Conservation (phyloP, 2,113 vertebrate species). For the Carettochelys insculpta region DNA sequence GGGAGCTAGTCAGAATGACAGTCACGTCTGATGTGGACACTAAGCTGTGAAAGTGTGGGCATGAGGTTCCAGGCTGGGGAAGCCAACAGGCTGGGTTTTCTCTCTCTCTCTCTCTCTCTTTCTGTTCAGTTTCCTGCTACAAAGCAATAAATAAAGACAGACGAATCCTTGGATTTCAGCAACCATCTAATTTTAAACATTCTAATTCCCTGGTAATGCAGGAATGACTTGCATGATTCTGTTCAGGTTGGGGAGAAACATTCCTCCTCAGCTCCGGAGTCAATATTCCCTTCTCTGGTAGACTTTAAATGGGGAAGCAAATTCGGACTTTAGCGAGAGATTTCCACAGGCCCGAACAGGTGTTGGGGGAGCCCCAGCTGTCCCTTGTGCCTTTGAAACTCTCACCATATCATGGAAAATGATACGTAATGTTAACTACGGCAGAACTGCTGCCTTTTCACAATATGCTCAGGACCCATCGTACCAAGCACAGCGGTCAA, state of each 20-base stretch:
- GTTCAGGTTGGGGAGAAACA: not conserved
- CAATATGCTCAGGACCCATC: rapidly evolving
- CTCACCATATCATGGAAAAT: not conserved
- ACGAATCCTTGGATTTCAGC: not conserved
- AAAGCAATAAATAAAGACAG: not conserved
- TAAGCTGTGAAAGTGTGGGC: not conserved
- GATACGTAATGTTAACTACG: rapidly evolving
- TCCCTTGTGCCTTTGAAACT: not conserved
- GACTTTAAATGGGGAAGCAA: not conserved
- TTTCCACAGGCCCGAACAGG: rapidly evolving
- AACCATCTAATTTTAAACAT: too few species aligned
- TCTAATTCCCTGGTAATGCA: too few species aligned
- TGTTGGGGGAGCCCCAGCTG: rapidly evolving
- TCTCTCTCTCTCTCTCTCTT: not conserved
- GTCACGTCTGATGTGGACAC: not conserved
- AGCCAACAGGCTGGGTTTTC: not conserved
- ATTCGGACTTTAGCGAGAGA: not conserved
- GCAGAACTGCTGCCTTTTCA: not conserved
- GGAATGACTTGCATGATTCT: not conserved
- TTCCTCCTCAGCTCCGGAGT: not conserved
- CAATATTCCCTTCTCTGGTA: too few species aligned
- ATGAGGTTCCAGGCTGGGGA: not conserved
- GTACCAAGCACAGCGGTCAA: not conserved
- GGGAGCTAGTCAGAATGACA: not conserved
- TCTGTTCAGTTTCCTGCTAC: not conserved